Percentiles rank a stretch among this genome's conserved stretches.
Conservation (phyloP, 2,797 vertebrate genomes). For the Hafferia zeledoni region DNA sequence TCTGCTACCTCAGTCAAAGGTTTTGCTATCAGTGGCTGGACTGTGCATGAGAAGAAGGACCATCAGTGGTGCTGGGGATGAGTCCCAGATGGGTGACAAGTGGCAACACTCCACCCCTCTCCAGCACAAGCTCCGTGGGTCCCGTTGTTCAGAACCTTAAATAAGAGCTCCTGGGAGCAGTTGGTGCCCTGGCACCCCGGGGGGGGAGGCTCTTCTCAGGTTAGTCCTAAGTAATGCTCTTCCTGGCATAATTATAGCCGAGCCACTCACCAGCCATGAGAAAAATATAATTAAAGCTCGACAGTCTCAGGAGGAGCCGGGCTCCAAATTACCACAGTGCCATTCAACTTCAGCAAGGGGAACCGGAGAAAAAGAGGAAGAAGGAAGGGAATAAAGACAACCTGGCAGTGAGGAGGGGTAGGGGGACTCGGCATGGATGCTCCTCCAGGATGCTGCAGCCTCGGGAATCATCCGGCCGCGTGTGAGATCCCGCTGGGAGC, state of each 20-base stretch:
- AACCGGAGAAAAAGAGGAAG: neutral
- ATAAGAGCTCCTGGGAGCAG: neutral
- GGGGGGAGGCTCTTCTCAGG: neutral
- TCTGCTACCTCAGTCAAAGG: neutral
- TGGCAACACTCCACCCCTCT: neutral
- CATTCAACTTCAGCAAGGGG: neutral
- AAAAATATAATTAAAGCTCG: slow-evolving; percentile 60
- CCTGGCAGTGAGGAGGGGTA: neutral
- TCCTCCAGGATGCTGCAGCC: neutral
- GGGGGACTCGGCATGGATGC: neutral
- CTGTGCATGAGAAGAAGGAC: neutral
- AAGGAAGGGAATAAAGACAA: neutral
- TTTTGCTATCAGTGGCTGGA: neutral
- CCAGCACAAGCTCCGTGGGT: neutral
- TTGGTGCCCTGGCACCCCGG: neutral
- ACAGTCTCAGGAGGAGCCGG: neutral
- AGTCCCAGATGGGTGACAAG: fast-evolving
- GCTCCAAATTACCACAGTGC: neutral
- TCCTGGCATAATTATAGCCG: slow-evolving; percentile 16
- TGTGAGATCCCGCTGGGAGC: neutral
- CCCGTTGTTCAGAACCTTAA: neutral
- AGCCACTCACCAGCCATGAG: neutral
- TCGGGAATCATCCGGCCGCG: neutral
- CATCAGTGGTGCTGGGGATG: fast-evolving
- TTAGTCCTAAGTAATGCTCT: slow-evolving; percentile 57